These are phyloP conservation scores for Imbricaverruca yamaguchii DNA, from an alignment of 2,888 invertebrate genomes.

Conservation along the genomic window DNA sequence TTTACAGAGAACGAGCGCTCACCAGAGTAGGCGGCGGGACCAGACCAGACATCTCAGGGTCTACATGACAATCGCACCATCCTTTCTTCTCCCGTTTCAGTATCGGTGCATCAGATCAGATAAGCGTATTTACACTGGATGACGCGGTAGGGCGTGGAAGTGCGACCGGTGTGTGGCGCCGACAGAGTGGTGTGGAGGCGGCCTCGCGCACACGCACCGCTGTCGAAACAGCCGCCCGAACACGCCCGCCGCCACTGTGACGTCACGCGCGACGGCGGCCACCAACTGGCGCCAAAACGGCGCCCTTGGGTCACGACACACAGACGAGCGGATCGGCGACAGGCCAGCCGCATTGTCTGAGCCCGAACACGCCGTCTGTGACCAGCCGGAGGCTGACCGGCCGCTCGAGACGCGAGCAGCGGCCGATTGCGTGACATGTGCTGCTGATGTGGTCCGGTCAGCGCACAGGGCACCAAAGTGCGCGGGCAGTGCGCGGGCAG, in stretches of 20 bases:
- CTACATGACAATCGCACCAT: too few species aligned
- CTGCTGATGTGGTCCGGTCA: not conserved
- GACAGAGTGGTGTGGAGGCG: too few species aligned
- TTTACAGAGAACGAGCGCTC: too few species aligned
- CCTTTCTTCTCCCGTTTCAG: too few species aligned
- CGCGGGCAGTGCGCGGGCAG: too few species aligned
- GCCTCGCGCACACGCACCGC: not conserved
- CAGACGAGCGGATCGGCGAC: not conserved
- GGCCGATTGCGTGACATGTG: not conserved
- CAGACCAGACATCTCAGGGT: too few species aligned
- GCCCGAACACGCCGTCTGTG: not conserved
- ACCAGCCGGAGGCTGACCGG: not conserved
- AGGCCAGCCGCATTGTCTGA: not conserved
- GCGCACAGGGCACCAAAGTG: too few species aligned
- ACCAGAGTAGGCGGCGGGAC: too few species aligned
- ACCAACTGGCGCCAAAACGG: not conserved
- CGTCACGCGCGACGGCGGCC: not conserved
- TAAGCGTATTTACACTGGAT: too few species aligned
- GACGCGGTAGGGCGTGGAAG: too few species aligned
- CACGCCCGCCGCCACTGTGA: not conserved
- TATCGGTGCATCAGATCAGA: too few species aligned
- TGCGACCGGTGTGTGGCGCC: too few species aligned
- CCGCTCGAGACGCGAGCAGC: not conserved
- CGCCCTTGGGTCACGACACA: not conserved
- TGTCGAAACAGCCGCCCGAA: not conserved